Conservation (phyloP, 2,113 vertebrate species). For the Corythoichthys intestinalis region DNA sequence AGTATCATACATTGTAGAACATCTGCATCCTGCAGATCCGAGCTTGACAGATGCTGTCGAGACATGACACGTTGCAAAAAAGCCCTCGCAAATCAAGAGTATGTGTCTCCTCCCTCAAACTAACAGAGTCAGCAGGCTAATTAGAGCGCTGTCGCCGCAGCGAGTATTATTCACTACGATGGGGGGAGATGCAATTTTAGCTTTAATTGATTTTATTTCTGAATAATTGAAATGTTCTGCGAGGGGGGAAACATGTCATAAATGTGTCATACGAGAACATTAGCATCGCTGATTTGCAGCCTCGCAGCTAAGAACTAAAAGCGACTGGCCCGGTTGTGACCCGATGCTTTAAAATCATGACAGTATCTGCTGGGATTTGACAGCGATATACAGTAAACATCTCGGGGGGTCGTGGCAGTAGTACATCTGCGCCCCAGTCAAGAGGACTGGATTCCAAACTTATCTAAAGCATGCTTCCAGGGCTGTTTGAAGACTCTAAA, state of each 20-base stretch:
- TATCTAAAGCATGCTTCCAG: background rate
- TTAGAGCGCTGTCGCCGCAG: slow-evolving; percentile 46
- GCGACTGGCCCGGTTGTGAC: background rate
- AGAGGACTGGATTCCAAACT: background rate
- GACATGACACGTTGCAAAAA: slow-evolving; percentile 26
- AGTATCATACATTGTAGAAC: background rate
- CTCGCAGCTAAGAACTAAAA: background rate
- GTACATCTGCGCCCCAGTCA: background rate
- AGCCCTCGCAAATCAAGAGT: slow-evolving; percentile 40
- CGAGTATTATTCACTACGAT: slow-evolving; percentile 45
- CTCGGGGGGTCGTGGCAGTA: background rate
- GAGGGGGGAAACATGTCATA: background rate
- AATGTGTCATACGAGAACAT: background rate
- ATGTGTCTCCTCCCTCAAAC: slow-evolving; percentile 32
- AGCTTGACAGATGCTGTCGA: slow-evolving; percentile 28
- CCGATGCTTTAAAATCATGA: background rate
- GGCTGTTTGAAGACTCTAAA: background rate
- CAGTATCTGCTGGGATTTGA: background rate
- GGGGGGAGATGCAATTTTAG: slow-evolving; percentile 2
- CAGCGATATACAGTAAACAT: background rate
- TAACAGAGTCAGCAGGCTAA: slow-evolving; percentile 50
- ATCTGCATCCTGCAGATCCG: background rate
- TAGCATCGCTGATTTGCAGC: background rate
- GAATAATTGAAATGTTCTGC: background rate
- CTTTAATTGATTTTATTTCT: background rate